Evolutionary conservation across 2,888 invertebrate species (phyloP), one percentile per base, ranked within the genome.

Genomic region (Thera britannica): DNA sequence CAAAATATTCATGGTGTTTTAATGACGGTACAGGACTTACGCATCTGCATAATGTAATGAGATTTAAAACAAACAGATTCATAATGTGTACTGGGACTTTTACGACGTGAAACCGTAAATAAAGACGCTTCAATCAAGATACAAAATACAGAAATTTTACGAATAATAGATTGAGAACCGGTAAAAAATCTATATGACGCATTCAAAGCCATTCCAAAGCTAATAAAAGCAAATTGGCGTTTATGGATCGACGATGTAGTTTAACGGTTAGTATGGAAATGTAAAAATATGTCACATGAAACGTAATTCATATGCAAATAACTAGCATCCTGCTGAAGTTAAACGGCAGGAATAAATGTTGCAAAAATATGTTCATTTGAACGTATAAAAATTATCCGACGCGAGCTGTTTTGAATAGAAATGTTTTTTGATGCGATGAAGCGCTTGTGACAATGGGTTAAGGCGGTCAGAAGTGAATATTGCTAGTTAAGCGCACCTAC

Each of bases 281-380:
- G 79, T 80, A 79, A 83, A 87, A 85, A 84, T 77, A 84, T 85
- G 84, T 84, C 83, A 81, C 80, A 81, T 72, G 78, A 79, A 81
- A 83, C 83, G 79, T 82, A 81, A 90, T 90, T 90, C 88, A 90
- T 88, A 91, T 89, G 89, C 86, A 90, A 91, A 91, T 90, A 84
- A 77, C 80, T 81, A 80, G 79, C 82, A 81, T 77, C 79, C 79
- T 79, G 82, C 82, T 79, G 85, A 85, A 88, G 87, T 87, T 88
- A 88, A 90, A 87, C 84, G 85, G 81, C 75, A 81, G 77, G 81
- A 74, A 86, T 85, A 85, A 89, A 89, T 69, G 80, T 87, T 87
- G 82, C 82, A 80, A 83, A 88, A 87, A 87, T 88, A 86, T 84
- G 85, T 84, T 83, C 84, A 87, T 89, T 89, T 86, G 81, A 79